Base-by-base conservation (phyloP, 2,113 vertebrate genomes). In the Noturus placidus region DNA sequence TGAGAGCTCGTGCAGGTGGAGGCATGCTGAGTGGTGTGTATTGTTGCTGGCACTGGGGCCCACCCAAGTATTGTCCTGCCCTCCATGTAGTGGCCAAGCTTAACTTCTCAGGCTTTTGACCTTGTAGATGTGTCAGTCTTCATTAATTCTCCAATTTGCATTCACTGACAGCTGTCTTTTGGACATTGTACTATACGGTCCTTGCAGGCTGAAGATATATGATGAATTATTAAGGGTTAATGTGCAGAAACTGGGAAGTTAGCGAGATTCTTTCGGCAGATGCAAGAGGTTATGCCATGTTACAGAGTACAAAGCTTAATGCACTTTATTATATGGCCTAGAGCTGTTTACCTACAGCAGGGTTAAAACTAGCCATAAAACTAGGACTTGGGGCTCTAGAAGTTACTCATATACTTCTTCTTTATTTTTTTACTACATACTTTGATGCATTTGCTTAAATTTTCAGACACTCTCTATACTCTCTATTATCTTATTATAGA, bases 1-100 rank as follows among this genome's bases (percentile, higher is more conserved):
- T 89, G 87, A 82, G 87, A 89, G 85, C 81, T 74, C 10, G 85
- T 38, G 72, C 92, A 90, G 84, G 91, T 90, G 87, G 86, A 84
- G 84, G 88, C 91, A 89, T 65, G 90, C 90, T 74, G 79, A 79
- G 65, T 81, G 22, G 87, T 54, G 76, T 79, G 86, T 70, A 84
- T 88, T 88, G 63, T 88, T 70, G 69, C 54, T 33, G 25, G 70
- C 61, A 30, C 57, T 72, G 52, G 38, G 90, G 82, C 86, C 89
- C 89, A 89, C 91, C 89, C 91, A 89, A 85, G 87, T 86, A 90
- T 82, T 69, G 83, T 86, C 65, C 80, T 74, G 84, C 50, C 20
- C 79, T 76, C n/a, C 61, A 25, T 59, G 80, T 77, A 74, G 70
- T 81, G 19, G 69, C 22, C 79, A 74, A 79, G 79, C 72, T 90